Percentiles rank a stretch among this genome's conserved stretches.
Conservation (phyloP, 2,113 vertebrate species). For the Crotalus horridus region DNA sequence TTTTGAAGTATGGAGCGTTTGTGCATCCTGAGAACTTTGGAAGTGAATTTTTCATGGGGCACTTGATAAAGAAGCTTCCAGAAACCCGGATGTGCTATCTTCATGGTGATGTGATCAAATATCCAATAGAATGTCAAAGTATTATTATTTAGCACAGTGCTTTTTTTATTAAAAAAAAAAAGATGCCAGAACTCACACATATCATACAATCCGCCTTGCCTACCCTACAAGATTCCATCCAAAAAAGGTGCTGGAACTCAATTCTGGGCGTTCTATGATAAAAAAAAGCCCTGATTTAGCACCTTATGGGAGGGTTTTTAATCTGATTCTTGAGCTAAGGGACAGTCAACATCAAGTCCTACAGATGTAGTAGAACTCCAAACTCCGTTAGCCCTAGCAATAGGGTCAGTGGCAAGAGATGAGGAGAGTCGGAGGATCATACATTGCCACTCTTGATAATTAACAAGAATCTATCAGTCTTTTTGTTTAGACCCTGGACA, state of each 20-base stretch:
- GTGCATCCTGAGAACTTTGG: conserved; percentile 66
- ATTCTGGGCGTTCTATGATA: no score
- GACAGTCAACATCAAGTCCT: neutral
- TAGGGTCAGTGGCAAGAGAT: neutral
- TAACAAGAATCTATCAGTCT: neutral
- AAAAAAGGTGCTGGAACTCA: no score
- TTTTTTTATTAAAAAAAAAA: no score
- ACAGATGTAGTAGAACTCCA: neutral
- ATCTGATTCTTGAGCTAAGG: neutral
- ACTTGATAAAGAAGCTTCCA: conserved; percentile 53
- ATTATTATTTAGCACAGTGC: neutral
- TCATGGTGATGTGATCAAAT: conserved; percentile 59
- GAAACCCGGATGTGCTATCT: conserved; percentile 74
- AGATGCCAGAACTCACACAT: no score
- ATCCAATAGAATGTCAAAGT: neutral
- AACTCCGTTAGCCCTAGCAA: neutral
- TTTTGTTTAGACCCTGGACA: neutral
- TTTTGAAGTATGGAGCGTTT: conserved; percentile 70
- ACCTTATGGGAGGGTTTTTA: neutral
- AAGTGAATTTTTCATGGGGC: conserved; percentile 77
- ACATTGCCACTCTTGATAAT: neutral
- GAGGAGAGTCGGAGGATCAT: neutral
- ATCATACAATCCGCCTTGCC: no score
- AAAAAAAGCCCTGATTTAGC: neutral
- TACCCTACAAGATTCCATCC: no score